Base-by-base conservation (phyloP, 2,113 vertebrate genomes). In the Burhinus bistriatus region DNA sequence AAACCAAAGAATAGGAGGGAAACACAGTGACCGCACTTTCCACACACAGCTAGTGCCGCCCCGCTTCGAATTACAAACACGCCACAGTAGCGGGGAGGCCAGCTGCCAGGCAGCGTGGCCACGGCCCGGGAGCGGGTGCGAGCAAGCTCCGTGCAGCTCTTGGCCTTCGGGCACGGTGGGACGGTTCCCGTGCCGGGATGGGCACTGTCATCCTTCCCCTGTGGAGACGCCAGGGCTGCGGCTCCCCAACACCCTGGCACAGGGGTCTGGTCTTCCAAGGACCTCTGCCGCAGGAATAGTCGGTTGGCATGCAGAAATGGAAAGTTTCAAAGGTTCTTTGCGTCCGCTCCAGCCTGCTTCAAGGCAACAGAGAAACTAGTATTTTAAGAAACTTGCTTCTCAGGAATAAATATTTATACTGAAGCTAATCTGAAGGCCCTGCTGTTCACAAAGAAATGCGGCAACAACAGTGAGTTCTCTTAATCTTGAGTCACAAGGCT, bases 121-220 rank as follows among this genome's bases (percentile, higher is more conserved):
- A 47, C 1, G 0, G 44, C 19, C 40, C 30, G 1, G 13, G 62
- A 66, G 15, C 12, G 5, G 34, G 51, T 36, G 29, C 8, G 5
- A 79, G 44, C 1, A 4, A 93, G 36, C 62, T 55, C 38, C 20
- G 7, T 19, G 19, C 4, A 2, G 69, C 40, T 65, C 64, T 26
- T 2, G 12, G 8, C 36, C 17, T 51, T 64, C 1, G 2, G 27
- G 27, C 6, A 34, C 0, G 0, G 8, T 22, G 62, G 52, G 61
- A 71, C 5, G 4, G 16, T 32, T 42, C 21, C 66, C 9, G 0
- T 23, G 27, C 1, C 1, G 3, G 4, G 11, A 44, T 82, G 38
- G 51, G 34, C 23, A 64, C 9, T 6, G 4, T 45, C 51, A 65
- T 13, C 57, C 59, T 70, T 76, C 7, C 40, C 21, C 59, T 58